Conservation (phyloP, 2,113 vertebrate genomes). For the Colinus virginianus region DNA sequence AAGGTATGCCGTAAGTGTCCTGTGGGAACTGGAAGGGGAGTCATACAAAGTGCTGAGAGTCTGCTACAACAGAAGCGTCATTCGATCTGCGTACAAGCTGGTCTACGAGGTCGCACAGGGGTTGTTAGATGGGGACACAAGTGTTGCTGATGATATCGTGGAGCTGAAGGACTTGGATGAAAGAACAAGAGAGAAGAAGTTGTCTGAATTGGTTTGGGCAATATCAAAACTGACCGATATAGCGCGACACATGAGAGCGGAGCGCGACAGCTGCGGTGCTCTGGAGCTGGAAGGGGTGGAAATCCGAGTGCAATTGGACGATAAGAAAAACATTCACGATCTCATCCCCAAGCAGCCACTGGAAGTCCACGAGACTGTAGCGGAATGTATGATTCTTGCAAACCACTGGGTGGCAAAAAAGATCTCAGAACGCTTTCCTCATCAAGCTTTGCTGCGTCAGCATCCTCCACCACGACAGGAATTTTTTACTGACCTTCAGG, state of each 20-base stretch:
- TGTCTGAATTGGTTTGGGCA: constrained; percentile 81
- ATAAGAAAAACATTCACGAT: constrained; percentile 87
- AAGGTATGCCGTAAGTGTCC: constrained; percentile 92
- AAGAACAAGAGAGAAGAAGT: constrained; percentile 58
- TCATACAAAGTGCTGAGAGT: constrained; percentile 79
- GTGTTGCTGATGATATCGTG: constrained; percentile 68
- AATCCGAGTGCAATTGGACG: constrained; percentile 89
- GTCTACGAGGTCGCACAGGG: constrained; percentile 92
- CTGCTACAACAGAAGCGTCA: constrained; percentile 85
- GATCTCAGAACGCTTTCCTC: constrained; percentile 88
- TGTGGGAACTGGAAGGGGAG: constrained; percentile 89
- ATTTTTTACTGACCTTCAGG: constrained; percentile 87
- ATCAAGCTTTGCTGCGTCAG: constrained; percentile 87
- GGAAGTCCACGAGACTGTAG: constrained; percentile 94
- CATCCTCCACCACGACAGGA: constrained; percentile 92
- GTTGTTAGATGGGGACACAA: constrained; percentile 82
- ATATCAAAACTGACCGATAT: constrained; percentile 84
- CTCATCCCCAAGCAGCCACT: constrained; percentile 91
- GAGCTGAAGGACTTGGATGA: constrained; percentile 79
- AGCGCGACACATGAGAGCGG: constrained; percentile 82
- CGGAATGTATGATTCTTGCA: constrained; percentile 97
- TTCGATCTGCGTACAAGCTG: constrained; percentile 93
- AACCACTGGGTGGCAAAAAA: constrained; percentile 98
- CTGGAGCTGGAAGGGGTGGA: constrained; percentile 94
- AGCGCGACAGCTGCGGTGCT: constrained; percentile 85